Evolutionary conservation across 30 jellyfish, hydroid and myxozoan genomes (phyloP).

Genomic region (Aurelia aurita complex sp. Pacific): DNA sequence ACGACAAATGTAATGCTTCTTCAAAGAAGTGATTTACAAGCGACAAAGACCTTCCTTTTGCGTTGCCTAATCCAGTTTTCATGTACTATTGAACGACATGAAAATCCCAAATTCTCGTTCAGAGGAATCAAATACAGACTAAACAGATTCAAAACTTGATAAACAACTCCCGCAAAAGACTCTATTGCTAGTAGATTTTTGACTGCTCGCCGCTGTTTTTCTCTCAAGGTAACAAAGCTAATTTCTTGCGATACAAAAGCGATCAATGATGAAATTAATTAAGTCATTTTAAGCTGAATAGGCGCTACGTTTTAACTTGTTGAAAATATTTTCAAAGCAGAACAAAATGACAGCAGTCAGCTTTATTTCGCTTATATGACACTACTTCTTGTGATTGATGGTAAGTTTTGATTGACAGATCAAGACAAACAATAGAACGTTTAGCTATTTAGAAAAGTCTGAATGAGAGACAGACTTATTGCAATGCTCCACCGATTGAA

Average conservation of each 20-base stretch:
- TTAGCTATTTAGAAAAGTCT: too few species aligned
- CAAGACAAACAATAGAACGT: too few species aligned
- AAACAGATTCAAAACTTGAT: constrained; percentile 56
- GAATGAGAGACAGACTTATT: too few species aligned
- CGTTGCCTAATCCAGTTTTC: constrained; percentile 78
- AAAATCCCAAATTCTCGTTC: constrained; percentile 42
- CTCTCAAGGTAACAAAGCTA: constrained; percentile 23
- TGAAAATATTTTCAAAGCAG: constrained; percentile 10
- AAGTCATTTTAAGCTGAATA: constrained; percentile 20
- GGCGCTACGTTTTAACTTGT: constrained; percentile 21
- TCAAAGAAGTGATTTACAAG: constrained; percentile 59
- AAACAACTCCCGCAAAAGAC: constrained; percentile 54
- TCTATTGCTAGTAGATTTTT: constrained; percentile 52
- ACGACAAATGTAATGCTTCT: constrained; percentile 48
- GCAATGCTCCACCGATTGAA: too few species aligned
- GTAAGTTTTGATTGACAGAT: too few species aligned
- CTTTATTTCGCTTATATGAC: too few species aligned
- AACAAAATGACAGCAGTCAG: constrained; percentile 5
- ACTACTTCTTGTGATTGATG: too few species aligned
- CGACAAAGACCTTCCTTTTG: constrained; percentile 64
- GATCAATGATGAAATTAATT: constrained; percentile 35
- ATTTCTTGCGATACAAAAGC: constrained; percentile 25
- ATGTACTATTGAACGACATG: constrained; percentile 57
- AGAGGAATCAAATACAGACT: constrained; percentile 62
- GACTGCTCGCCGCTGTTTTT: constrained; percentile 47